Evolutionary conservation across 1,140 invertebrate species (phyloP).

Genomic region (Ips nitidus): DNA sequence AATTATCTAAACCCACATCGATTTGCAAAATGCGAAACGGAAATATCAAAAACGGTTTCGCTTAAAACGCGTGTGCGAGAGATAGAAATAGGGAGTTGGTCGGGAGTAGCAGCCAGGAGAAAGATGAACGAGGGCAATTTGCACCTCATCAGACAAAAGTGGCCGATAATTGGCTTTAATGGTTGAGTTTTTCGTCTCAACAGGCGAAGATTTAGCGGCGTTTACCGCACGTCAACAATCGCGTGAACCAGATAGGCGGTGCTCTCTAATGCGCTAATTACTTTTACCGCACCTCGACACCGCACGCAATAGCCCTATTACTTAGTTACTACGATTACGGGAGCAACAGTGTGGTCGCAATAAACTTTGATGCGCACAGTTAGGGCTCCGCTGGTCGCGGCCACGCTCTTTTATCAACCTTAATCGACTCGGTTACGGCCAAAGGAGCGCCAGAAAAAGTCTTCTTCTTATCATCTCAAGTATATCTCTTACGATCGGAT

Average conservation of each 20-base stretch:
- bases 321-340: constrained; percentile 16
- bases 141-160: constrained; percentile 8
- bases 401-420: constrained; percentile 1
- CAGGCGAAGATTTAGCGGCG: constrained; percentile 18
- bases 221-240: constrained; percentile 20
- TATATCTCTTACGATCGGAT: no score
- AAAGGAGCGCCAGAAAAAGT: no score
- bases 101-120: not conserved
- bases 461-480: no score
- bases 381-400: not conserved
- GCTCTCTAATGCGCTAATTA: constrained; percentile 28
- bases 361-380: not conserved
- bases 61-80: not conserved
- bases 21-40: constrained; percentile 20
- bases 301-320: constrained; percentile 27
- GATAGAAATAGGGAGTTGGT: not conserved
- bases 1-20: constrained; percentile 48
- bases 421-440: no score
- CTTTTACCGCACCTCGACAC: constrained; percentile 22
- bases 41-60: constrained; percentile 1
- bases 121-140: not conserved
- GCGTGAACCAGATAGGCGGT: constrained; percentile 29
- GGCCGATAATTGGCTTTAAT: constrained; percentile 24
- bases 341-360: constrained; percentile 3
- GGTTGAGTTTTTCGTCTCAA: constrained; percentile 14